phyloP scores from a whole-genome alignment of 2,888 invertebrate genomes.

The Dorcus hopei region DNA sequence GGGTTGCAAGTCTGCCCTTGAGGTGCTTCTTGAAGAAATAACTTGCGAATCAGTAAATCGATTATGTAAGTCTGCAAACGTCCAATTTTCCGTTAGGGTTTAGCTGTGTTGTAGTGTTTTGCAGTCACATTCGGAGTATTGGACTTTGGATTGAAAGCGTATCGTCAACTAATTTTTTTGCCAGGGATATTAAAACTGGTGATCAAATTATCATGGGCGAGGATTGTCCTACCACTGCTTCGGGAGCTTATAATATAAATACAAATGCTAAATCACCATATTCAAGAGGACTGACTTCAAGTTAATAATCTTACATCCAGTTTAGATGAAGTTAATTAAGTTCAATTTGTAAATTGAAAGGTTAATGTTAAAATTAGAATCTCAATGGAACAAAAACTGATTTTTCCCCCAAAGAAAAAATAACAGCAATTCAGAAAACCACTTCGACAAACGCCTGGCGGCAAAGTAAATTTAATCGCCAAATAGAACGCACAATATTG shows the following conservation, averaged over 20 bases:
- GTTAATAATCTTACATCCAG: no score
- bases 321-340: no score
- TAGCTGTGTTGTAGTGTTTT: constrained; percentile 10
- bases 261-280: background rate
- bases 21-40: constrained; percentile 2
- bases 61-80: constrained; percentile 3
- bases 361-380: no score
- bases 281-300: background rate
- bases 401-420: no score
- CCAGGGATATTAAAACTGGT: background rate
- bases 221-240: constrained; percentile 5
- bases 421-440: no score
- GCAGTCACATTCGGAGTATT: constrained; percentile 11
- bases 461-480: no score
- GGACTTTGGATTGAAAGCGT: constrained; percentile 12
- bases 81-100: background rate
- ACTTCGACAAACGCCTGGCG: no score
- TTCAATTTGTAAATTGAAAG: no score
- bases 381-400: no score
- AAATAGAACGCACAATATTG: no score
- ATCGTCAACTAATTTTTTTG: constrained; percentile 1
- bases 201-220: constrained; percentile 3
- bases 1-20: constrained; percentile 8
- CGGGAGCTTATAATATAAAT: constrained; percentile 5
- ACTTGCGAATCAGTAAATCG: constrained; percentile 8